Evolutionary conservation across 1,140 invertebrate species (phyloP), one percentile per base, ranked within the genome.

Genomic region (Acromyrmex charruanus): DNA sequence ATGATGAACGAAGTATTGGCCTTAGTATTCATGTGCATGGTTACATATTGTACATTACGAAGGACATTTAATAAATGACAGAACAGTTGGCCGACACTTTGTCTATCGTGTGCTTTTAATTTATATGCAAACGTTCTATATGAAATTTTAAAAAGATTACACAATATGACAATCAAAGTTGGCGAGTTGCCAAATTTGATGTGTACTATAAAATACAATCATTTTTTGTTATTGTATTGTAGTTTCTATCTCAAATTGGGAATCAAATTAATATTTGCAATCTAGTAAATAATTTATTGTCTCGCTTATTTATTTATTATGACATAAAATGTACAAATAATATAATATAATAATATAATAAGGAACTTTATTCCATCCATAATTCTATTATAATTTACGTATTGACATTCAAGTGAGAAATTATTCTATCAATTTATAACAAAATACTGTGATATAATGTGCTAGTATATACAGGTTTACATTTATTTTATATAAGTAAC

Each of bases 401-500:
- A 35, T 68, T 14, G 18, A 21, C 21, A 82, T 82, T 1, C 1
- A 31, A 3, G 10, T 1, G 12, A 31, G 31, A 44, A 28, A 21
- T 21, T 82, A 16, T 58, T 49, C 74, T 61, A 35, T 61, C 1
- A 35, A 6, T 49, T 61, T 74, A 3, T 63, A 84, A 74, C 10
- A 61, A 63, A 63, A 51, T 63, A 84, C 61, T 21, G 21, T 49
- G 0, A 68, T 68, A 21, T 16, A 21, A 61, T 35, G 18, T 14
- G 4, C 28, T 61, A 51, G 5, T 82, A 16, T 82, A 84, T 49
- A 61, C 35, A 49, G 4, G 35, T 59, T 28, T 25, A n/a, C n/a
- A 82, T 74, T 25, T 28, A 74, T 75, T 84, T 84, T 84, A 14
- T 69, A 61, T 75, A 84, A 84, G 80, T 74, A 84, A 84, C 80